phyloP scores from a whole-genome alignment of 2,797 vertebrate species.

The Catharus ustulatus region DNA sequence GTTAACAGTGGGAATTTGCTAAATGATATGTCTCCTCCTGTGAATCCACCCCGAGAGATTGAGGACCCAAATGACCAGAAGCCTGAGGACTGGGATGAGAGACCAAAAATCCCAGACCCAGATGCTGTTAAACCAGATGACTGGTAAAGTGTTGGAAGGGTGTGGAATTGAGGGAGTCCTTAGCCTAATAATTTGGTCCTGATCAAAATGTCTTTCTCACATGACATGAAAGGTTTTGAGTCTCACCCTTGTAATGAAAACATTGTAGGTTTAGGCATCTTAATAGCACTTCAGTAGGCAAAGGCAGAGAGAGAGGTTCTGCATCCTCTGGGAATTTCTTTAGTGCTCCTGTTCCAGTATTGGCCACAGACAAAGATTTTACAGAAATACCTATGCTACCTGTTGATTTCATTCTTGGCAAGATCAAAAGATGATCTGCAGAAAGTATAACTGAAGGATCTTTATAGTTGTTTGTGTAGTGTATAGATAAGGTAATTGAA shows the following conservation, averaged over 20 bases:
- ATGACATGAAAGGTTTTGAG: neutral
- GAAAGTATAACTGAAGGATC: neutral
- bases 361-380: neutral
- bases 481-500: neutral
- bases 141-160: conserved; percentile 80
- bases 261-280: neutral
- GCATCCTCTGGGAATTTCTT: neutral
- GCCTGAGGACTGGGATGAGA: conserved; percentile 98
- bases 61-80: conserved; percentile 95
- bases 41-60: conserved; percentile 93
- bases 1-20: conserved; percentile 94
- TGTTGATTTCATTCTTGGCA: neutral
- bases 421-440: neutral
- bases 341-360: neutral
- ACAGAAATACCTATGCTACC: neutral
- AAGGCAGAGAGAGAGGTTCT: neutral
- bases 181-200: neutral
- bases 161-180: neutral
- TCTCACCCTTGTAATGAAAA: neutral
- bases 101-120: conserved; percentile 94
- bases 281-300: neutral
- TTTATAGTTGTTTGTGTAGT: neutral
- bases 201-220: neutral
- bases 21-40: conserved; percentile 89
- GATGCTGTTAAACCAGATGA: conserved; percentile 94